Conservation (phyloP, 2,888 invertebrate species). For the Xanthia togata region DNA sequence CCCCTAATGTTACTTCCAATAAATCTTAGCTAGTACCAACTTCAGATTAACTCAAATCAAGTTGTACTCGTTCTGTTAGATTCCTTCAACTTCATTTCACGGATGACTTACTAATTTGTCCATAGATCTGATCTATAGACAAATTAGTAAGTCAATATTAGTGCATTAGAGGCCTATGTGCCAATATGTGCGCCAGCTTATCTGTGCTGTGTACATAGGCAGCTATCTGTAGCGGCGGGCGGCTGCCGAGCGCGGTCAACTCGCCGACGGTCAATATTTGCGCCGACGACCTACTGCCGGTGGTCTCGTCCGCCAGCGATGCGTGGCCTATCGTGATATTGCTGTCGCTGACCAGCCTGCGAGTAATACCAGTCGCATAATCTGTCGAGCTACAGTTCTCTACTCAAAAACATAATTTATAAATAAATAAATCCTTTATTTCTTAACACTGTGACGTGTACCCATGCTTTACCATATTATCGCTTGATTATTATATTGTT, state of each 20-base stretch:
- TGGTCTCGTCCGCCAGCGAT: not conserved
- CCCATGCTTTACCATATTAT: no score
- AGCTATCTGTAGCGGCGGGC: slow-evolving; percentile 11
- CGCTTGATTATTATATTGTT: no score
- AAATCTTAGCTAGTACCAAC: not conserved
- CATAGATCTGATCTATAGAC: not conserved
- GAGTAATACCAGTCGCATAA: not conserved
- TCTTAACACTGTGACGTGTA: no score
- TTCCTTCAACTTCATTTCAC: not conserved
- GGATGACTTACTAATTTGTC: no score
- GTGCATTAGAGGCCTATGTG: not conserved
- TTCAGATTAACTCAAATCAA: not conserved
- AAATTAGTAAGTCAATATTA: not conserved
- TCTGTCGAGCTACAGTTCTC: not conserved
- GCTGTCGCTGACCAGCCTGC: not conserved
- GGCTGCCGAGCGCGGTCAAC: not conserved
- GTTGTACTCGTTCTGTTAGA: no score
- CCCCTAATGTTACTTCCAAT: not conserved
- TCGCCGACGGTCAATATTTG: slow-evolving; percentile 39
- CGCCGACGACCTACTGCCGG: slow-evolving; percentile 4
- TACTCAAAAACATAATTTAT: not conserved
- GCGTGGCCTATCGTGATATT: not conserved
- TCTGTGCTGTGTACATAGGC: not conserved
- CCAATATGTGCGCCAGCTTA: not conserved
- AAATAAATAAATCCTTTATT: not conserved